Evolutionary conservation across 2,113 vertebrate species (phyloP).

Genomic region (Hippocampus abdominalis): DNA sequence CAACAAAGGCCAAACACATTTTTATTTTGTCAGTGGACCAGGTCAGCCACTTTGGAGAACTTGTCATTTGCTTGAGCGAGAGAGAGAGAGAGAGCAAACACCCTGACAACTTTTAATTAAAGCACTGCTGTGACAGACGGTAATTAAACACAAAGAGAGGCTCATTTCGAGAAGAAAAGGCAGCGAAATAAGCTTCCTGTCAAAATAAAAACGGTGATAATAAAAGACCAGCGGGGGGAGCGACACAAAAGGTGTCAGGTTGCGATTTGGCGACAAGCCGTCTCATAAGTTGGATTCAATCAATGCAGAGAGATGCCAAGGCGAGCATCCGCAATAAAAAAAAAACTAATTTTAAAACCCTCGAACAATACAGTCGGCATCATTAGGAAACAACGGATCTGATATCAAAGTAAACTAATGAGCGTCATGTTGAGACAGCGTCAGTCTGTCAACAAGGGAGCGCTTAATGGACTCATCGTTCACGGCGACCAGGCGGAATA

Average conservation of each 20-base stretch:
- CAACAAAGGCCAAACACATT: neutral
- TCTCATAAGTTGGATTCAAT: conserved; percentile 34
- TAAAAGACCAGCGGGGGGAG: conserved; percentile 9
- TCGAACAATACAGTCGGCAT: neutral
- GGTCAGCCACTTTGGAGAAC: conserved; percentile 2
- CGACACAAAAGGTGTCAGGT: conserved; percentile 34
- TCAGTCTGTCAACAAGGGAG: conserved; percentile 3
- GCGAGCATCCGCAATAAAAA: neutral
- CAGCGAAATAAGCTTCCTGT: conserved; percentile 15
- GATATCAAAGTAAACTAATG: neutral
- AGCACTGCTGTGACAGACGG: conserved; percentile 26
- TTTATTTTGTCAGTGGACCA: conserved; percentile 10
- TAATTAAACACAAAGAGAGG: conserved; percentile 40
- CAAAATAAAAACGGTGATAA: conserved; percentile 42
- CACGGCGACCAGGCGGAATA: conserved; percentile 2
- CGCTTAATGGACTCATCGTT: conserved; percentile 5
- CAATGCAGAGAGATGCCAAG: conserved; percentile 6
- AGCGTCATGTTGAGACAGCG: neutral
- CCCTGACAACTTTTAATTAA: conserved; percentile 48
- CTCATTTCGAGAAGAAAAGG: conserved; percentile 11
- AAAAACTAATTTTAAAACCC: too few relatives aligned
- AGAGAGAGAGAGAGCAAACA: neutral
- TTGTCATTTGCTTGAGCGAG: conserved; percentile 20
- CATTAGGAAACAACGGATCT: neutral
- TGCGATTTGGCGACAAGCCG: conserved; percentile 30